Conservation (phyloP, 2,888 invertebrate species). For the Pyrrhosoma nymphula region DNA sequence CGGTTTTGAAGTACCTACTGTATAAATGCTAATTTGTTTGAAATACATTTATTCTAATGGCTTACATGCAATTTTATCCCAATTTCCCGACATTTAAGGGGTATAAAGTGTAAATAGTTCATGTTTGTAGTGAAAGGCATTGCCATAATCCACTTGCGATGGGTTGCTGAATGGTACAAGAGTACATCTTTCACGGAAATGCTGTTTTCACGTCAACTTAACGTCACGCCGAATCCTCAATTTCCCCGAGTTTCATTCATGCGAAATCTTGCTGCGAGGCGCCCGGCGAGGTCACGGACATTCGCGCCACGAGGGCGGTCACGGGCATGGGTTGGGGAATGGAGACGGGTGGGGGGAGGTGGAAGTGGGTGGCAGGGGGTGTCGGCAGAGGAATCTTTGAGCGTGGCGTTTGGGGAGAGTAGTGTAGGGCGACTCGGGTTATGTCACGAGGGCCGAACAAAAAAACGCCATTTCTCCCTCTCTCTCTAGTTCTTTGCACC, state of each 20-base stretch:
- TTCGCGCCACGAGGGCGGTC: not conserved
- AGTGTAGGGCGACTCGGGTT: not conserved
- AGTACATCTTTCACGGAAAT: no score
- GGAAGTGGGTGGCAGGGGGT: not conserved
- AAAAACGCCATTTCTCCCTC: not conserved
- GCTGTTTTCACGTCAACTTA: no score
- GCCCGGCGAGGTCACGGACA: not conserved
- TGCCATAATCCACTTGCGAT: no score
- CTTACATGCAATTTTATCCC: no score
- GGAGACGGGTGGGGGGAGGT: not conserved
- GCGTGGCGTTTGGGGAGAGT: not conserved
- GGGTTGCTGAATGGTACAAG: no score
- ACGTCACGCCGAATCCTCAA: no score
- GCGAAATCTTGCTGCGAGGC: not conserved
- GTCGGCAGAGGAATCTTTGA: not conserved
- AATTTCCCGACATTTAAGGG: no score
- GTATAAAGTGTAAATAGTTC: no score
- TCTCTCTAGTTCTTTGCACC: not conserved
- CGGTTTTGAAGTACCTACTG: no score
- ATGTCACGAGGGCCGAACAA: not conserved
- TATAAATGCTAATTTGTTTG: no score
- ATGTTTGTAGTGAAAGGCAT: no score
- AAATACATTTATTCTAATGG: no score
- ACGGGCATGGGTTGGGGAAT: not conserved
- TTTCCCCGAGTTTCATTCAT: not conserved